These are phyloP conservation scores for Psammodynastes pulverulentus DNA, from an alignment of 2,113 vertebrate genomes.

Conservation along the genomic window DNA sequence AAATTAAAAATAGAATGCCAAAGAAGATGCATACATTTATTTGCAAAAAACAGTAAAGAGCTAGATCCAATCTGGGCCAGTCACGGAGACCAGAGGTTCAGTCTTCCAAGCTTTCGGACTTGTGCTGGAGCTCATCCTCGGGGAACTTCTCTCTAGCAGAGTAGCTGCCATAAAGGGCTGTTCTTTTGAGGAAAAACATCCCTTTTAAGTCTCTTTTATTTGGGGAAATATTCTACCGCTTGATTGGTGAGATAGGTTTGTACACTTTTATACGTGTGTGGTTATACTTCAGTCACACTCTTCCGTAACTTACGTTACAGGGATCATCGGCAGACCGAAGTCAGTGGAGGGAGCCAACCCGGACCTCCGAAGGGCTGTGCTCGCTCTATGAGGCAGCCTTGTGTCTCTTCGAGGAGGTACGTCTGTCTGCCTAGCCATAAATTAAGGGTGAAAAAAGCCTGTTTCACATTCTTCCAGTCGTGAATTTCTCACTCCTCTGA, in stretches of 20 bases:
- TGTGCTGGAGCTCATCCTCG: no score
- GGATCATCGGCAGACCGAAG: constrained; percentile 93
- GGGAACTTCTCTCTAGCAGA: no score
- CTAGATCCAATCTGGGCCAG: not conserved
- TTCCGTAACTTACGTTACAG: constrained; percentile 66
- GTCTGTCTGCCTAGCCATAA: constrained; percentile 26
- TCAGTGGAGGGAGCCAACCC: constrained; percentile 94
- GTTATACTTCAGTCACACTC: not conserved
- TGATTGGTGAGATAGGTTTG: not conserved
- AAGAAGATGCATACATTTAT: not conserved
- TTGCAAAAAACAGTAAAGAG: not conserved
- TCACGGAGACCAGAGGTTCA: not conserved
- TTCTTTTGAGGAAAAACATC: not conserved
- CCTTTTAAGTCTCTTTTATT: not conserved
- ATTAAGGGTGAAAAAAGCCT: not conserved
- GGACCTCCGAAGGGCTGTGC: constrained; percentile 87
- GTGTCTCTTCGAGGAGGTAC: constrained; percentile 93
- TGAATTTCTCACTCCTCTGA: not conserved
- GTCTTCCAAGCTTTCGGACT: not conserved
- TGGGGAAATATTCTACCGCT: not conserved
- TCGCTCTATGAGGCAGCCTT: constrained; percentile 90
- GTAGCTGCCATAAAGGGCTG: not conserved
- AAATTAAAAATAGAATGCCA: not conserved
- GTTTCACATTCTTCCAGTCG: not conserved
- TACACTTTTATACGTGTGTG: not conserved